Conservation (phyloP, 2,797 vertebrate genomes). For the Aeoliscus strigatus region DNA sequence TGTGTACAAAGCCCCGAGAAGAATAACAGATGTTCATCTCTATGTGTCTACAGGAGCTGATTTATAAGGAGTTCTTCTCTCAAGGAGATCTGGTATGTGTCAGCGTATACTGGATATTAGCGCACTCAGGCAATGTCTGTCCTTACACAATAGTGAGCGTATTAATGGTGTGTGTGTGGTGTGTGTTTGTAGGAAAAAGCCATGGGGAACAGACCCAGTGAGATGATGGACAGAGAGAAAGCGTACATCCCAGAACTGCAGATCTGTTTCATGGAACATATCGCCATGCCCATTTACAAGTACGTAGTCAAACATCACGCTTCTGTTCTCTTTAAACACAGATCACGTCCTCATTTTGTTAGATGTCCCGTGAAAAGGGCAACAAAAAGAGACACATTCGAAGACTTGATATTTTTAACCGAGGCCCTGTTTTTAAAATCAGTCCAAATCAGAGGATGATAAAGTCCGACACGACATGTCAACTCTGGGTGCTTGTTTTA, state of each 20-base stretch:
- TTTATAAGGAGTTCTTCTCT: slow-evolving; percentile 99
- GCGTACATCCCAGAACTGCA: slow-evolving; percentile 97
- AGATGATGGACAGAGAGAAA: slow-evolving; percentile 99
- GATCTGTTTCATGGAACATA: slow-evolving; percentile 99
- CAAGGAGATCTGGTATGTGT: slow-evolving; percentile 97
- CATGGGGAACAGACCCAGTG: slow-evolving; percentile 95
- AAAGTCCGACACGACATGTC: too few relatives aligned
- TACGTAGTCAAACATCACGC: slow-evolving; percentile 54
- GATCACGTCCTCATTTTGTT: neutral
- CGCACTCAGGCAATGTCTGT: neutral
- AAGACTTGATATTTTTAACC: too few relatives aligned
- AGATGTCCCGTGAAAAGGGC: neutral
- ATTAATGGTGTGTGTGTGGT: slow-evolving; percentile 17
- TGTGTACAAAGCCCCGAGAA: slow-evolving; percentile 10
- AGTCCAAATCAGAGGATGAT: too few relatives aligned
- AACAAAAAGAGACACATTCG: too few relatives aligned
- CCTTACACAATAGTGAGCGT: too few relatives aligned
- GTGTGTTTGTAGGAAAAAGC: slow-evolving; percentile 86
- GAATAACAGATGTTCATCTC: slow-evolving; percentile 12
- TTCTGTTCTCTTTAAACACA: neutral
- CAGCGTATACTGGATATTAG: neutral
- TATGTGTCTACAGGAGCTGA: slow-evolving; percentile 84
- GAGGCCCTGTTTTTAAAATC: too few relatives aligned
- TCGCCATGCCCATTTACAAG: slow-evolving; percentile 99
- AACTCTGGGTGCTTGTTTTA: too few relatives aligned